Evolutionary conservation across 2,113 vertebrate species (phyloP).

Genomic region (Lethenteron camtschaticum): DNA sequence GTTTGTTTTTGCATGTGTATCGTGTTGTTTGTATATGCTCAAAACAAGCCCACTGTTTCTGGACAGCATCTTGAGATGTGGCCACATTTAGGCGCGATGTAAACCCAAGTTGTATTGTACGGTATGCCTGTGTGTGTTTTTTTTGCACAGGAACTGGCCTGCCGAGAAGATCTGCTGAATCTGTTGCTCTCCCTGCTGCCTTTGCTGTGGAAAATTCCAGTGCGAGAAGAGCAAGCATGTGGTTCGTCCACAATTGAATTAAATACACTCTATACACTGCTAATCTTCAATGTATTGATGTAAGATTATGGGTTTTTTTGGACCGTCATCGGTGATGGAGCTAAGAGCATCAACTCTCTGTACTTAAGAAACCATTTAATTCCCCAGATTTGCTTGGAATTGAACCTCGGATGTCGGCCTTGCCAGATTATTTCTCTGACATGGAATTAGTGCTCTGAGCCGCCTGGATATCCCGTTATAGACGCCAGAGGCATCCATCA

Average conservation of each 20-base stretch:
- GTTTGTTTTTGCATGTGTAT: not conserved
- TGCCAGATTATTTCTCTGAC: too few relatives aligned
- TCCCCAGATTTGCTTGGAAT: not conserved
- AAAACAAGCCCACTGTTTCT: not conserved
- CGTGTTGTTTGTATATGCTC: not conserved
- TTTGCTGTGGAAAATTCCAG: not conserved
- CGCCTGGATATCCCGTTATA: too few relatives aligned
- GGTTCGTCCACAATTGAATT: not conserved
- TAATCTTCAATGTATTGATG: not conserved
- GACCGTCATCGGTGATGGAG: not conserved
- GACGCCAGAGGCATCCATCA: too few relatives aligned
- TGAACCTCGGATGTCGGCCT: not conserved
- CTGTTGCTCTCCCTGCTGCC: slow-evolving; percentile 2
- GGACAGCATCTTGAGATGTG: not conserved
- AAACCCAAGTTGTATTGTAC: not conserved
- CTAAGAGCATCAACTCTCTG: not conserved
- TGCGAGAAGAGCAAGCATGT: not conserved
- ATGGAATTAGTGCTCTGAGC: too few relatives aligned
- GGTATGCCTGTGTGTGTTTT: not conserved
- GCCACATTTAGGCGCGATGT: not conserved
- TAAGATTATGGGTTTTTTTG: not conserved
- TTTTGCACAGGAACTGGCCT: slow-evolving; percentile 3
- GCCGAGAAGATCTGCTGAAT: slow-evolving; percentile 2
- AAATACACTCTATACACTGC: not conserved
- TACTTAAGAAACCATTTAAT: not conserved